Base-by-base conservation (phyloP, 2,888 invertebrate genomes). In the Oeneis ivallda region DNA sequence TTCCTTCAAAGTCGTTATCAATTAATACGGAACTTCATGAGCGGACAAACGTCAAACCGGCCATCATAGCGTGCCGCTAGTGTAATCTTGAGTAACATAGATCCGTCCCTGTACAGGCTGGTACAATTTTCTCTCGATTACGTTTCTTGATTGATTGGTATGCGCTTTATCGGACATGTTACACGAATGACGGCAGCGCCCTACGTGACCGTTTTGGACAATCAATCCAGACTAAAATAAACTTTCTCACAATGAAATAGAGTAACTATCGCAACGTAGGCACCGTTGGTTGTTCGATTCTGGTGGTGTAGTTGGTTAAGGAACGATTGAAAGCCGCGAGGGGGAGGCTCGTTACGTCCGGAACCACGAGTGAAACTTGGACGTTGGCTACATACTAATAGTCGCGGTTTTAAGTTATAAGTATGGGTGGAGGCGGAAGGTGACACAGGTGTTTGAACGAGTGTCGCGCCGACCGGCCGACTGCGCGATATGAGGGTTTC, bases 121-220 rank as follows among this genome's bases (percentile, higher is more conserved):
- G 78, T 86, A 87, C 84, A 86, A 85, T 90, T 90, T 91, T 90
- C 91, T 84, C 89, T 81, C 79, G 83, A 87, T 91, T 91, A 91
- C 90, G 87, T 86, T 82, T 77, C 77, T 75, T 75, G 72, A 82
- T 79, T 72, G 74, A 84, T 91, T 86, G 71, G 82, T 86, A 91
- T 91, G 87, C 87, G 78, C 71, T 70, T 70, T 71, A 75, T 77
- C 80, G 75, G 76, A 72, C 80, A 72, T 83, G 89, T 91, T 89
- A 91, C 88, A 79, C 76, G 83, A 81, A 87, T 90, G 89, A 89
- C 87, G 86, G 81, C 85, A 88, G 78, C 80, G 68, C 68, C 70
- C 74, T 78, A 84, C 83, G 82, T 84, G 86, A 72, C 68, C 70
- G 74, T 74, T 70, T 73, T 74, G 70, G 71, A 65, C 64, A 49